Percentiles rank a stretch among this genome's conserved stretches.
Evolutionary conservation across 1,140 invertebrate species (phyloP).

Genomic region (Ylistrum balloti): DNA sequence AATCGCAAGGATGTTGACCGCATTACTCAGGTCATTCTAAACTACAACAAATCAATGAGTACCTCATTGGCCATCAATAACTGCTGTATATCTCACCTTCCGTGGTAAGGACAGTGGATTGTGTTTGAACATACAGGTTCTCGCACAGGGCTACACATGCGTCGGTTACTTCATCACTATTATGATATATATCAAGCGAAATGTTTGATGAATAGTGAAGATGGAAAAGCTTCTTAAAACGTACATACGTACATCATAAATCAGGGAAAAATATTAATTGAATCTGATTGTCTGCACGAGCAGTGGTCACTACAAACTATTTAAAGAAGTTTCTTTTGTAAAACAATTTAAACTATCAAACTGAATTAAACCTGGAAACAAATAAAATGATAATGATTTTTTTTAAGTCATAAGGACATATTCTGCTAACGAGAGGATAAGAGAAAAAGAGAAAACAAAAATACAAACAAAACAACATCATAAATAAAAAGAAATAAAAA

Average conservation of each 20-base stretch:
- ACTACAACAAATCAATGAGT: background rate
- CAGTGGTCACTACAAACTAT: too few relatives aligned
- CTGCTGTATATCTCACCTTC: background rate
- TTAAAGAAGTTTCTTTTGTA: too few relatives aligned
- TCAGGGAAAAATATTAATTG: too few relatives aligned
- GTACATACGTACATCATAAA: background rate
- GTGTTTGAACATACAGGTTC: conserved; percentile 7
- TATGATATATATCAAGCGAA: background rate
- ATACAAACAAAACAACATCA: background rate
- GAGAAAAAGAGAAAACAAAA: background rate
- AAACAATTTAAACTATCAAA: too few relatives aligned
- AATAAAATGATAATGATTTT: too few relatives aligned
- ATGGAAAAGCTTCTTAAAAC: background rate
- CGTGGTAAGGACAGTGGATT: background rate
- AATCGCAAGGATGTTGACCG: background rate
- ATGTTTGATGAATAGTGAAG: background rate
- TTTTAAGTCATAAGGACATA: too few relatives aligned
- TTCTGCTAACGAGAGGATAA: too few relatives aligned
- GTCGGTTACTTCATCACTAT: background rate
- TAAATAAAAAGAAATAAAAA: too few relatives aligned
- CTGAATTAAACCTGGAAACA: too few relatives aligned
- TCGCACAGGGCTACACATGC: background rate
- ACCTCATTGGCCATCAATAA: background rate
- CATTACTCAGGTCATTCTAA: conserved; percentile 19
- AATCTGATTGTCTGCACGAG: too few relatives aligned